Evolutionary conservation across 2,113 vertebrate species (phyloP).

Genomic region (Gopherus flavomarginatus): DNA sequence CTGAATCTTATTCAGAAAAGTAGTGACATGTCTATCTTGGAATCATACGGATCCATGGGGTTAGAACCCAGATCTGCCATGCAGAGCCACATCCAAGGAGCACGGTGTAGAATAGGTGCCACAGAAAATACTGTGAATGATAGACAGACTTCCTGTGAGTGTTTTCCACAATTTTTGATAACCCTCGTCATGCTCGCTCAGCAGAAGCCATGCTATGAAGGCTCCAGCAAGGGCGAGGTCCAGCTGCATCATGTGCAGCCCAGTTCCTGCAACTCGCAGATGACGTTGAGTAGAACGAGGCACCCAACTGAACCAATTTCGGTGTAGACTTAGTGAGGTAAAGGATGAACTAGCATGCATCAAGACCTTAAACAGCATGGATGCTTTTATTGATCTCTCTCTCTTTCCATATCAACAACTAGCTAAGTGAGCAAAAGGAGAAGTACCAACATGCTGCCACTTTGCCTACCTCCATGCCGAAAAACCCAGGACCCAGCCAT

Average conservation of each 20-base stretch:
- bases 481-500: background rate
- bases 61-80: background rate
- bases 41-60: background rate
- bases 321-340: background rate
- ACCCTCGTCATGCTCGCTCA: no score
- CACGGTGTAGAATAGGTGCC: background rate
- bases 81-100: background rate
- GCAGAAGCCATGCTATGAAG: background rate
- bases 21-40: background rate
- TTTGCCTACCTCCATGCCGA: background rate
- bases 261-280: background rate
- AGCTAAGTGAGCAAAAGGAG: background rate
- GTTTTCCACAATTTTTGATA: background rate
- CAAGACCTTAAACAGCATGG: background rate
- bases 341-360: background rate
- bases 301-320: background rate
- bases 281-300: background rate
- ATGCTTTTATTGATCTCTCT: background rate
- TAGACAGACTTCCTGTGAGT: background rate
- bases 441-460: background rate
- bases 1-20: background rate
- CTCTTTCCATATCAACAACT: background rate
- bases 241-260: background rate
- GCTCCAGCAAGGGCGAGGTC: background rate
- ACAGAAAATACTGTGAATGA: background rate